Conservation (phyloP, 2,888 invertebrate genomes). For the Hydroisotoma schaefferi region DNA sequence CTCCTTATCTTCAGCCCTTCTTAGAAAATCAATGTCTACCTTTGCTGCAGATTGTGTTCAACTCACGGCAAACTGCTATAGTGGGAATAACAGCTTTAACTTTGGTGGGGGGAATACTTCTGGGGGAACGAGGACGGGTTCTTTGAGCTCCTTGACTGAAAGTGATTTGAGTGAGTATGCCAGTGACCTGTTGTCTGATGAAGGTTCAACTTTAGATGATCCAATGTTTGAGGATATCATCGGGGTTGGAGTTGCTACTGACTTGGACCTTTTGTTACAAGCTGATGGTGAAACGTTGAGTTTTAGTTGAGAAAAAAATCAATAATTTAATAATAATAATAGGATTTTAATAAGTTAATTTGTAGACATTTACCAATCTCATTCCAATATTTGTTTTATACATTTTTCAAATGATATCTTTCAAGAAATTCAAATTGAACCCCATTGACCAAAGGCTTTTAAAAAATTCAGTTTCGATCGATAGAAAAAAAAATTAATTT, state of each 20-base stretch:
- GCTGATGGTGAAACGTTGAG: no score
- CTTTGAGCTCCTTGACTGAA: slow-evolving; percentile 47
- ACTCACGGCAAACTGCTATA: slow-evolving; percentile 29
- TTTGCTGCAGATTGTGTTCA: slow-evolving; percentile 41
- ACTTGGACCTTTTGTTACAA: slow-evolving; percentile 57
- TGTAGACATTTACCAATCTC: no score
- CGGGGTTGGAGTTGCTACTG: slow-evolving; percentile 47
- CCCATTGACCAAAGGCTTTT: no score
- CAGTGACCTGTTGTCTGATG: slow-evolving; percentile 50
- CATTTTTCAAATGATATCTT: no score
- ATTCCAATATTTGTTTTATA: no score
- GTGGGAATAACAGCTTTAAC: slow-evolving; percentile 19
- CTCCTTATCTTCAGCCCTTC: slow-evolving; percentile 36
- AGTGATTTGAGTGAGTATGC: slow-evolving; percentile 49
- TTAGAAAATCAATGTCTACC: slow-evolving; percentile 39
- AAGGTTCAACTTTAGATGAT: slow-evolving; percentile 51
- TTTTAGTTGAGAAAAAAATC: no score
- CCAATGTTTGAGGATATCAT: slow-evolving; percentile 51
- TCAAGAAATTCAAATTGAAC: no score
- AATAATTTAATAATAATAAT: no score
- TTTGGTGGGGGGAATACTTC: slow-evolving; percentile 7
- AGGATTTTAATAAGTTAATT: no score
- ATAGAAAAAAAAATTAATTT: no score
- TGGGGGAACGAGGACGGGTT: slow-evolving; percentile 40
- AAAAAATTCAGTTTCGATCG: no score